Evolutionary conservation across 37 sponge, comb jelly and placozoan genomes (phyloP), one percentile per base, ranked within the genome.

Genomic region (Agelas oroides): DNA sequence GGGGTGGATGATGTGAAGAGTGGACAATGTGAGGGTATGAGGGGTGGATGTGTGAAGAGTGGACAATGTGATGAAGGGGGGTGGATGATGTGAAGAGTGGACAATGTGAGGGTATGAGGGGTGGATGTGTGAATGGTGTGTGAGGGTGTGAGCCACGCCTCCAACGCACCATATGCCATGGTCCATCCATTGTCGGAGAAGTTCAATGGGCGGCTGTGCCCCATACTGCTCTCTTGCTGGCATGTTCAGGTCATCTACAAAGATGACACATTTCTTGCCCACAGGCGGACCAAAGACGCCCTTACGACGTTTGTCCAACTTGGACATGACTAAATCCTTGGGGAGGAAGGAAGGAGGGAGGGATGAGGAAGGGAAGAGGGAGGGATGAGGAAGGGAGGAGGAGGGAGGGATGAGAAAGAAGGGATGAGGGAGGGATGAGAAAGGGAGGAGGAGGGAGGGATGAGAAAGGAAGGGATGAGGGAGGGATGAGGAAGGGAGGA

Each of bases 191-290:
- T 98, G 99, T 53, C 99, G 81, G 27, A 98, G 86, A 64, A 98
- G 80, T 77, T 98, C 99, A 57, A 98, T 98, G 31, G 99, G 99
- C 36, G 99, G 99, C 75, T 98, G 99, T n/a, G 99, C 97, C n/a
- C 99, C 99, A 65, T 98, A 98, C 33, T 84, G 81, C 86, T 98
- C 99, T 25, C 88, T 83, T 13, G 94, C 88, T 15, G 99, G 99
- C 99, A 98, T 98, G 80, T 98, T 98, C 86, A 98, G 41, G 55
- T 98, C 99, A 59, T 98, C 99, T n/a, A 98, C 95, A 82, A 98
- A 98, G 21, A 98, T 92, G 33, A 98, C 92, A 78, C 91, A 83
- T 85, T 86, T 94, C 90, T 98, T 98, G 13, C 99, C 99, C 85
- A 94, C 71, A 16, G 95, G 95, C 55, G 99, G 99, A 53, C 99